Percentiles rank a stretch among this genome's conserved stretches.
phyloP scores from a whole-genome alignment of 1,140 invertebrate genomes.

The Radopholus similis region DNA sequence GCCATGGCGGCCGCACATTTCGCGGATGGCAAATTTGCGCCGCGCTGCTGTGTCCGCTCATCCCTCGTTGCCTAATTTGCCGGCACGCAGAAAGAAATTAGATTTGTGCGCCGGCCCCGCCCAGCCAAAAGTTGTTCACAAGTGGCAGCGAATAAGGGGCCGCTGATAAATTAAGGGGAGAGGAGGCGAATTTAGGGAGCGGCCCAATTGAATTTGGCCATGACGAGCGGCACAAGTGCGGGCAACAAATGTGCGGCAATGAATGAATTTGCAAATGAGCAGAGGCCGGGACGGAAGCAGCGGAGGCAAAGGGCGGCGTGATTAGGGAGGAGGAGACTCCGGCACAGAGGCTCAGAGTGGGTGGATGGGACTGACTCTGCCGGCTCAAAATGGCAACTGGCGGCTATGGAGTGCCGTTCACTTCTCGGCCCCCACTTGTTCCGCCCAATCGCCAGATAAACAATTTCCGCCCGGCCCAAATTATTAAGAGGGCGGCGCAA shows the following conservation, averaged over 20 bases:
- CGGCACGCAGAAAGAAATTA: slow-evolving; percentile 9
- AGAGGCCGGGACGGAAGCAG: too few species aligned
- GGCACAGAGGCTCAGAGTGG: background rate
- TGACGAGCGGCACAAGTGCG: too few species aligned
- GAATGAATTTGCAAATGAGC: slow-evolving; percentile 14
- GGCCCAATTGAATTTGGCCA: background rate
- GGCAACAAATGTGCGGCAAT: too few species aligned
- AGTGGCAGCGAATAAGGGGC: background rate
- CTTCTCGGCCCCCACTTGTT: background rate
- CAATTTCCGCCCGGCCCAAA: background rate
- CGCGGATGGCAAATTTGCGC: background rate
- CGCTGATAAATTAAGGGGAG: slow-evolving; percentile 9
- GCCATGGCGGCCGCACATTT: background rate
- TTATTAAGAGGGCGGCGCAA: background rate
- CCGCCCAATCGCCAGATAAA: background rate
- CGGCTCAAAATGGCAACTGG: background rate
- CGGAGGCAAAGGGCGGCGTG: background rate
- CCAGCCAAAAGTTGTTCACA: slow-evolving; percentile 1
- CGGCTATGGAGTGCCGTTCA: background rate
- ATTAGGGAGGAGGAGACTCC: background rate
- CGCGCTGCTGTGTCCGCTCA: background rate
- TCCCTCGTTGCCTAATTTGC: background rate
- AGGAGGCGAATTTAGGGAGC: background rate
- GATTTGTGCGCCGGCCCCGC: background rate
- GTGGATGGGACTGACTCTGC: background rate